Percentiles rank a stretch among this genome's conserved stretches.
phyloP scores from a whole-genome alignment of 1,140 invertebrate species.

The Achroia grisella region DNA sequence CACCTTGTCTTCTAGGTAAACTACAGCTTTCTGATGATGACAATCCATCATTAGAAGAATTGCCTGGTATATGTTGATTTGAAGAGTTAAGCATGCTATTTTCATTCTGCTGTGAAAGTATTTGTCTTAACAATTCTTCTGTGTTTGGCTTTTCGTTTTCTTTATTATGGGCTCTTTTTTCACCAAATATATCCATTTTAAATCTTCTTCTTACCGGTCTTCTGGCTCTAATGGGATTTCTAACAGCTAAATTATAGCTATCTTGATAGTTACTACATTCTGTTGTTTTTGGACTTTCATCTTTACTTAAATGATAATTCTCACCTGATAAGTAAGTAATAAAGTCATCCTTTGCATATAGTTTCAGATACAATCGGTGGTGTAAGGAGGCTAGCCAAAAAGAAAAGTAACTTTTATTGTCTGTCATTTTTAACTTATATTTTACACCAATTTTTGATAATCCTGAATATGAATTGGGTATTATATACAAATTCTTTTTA shows the following conservation, averaged over 20 bases:
- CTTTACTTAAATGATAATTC: conserved; percentile 63
- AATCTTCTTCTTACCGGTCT: conserved; percentile 51
- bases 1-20: conserved; percentile 77
- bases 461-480: conserved; percentile 73
- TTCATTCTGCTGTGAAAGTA: conserved; percentile 50
- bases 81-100: conserved; percentile 49
- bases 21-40: conserved; percentile 71
- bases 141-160: conserved; percentile 80
- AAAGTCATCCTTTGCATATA: conserved; percentile 81
- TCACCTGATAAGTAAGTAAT: conserved; percentile 80
- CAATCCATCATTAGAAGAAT: conserved; percentile 52
- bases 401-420: conserved; percentile 84
- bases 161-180: conserved; percentile 79
- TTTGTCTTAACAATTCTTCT: conserved; percentile 49
- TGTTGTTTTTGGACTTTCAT: conserved; percentile 34
- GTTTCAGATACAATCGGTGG: conserved; percentile 83
- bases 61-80: conserved; percentile 27
- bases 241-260: conserved; percentile 69
- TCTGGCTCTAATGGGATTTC: conserved; percentile 49
- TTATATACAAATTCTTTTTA: conserved; percentile 80
- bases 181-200: conserved; percentile 59
- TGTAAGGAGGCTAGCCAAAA: conserved; percentile 84
- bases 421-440: conserved; percentile 83
- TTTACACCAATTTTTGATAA: conserved; percentile 78
- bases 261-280: conserved; percentile 71